A percentile compares a stretch with the other conserved stretches of the same genome.
Conservation (phyloP, 1,140 invertebrate genomes). For the Sarcophaga bullata region DNA sequence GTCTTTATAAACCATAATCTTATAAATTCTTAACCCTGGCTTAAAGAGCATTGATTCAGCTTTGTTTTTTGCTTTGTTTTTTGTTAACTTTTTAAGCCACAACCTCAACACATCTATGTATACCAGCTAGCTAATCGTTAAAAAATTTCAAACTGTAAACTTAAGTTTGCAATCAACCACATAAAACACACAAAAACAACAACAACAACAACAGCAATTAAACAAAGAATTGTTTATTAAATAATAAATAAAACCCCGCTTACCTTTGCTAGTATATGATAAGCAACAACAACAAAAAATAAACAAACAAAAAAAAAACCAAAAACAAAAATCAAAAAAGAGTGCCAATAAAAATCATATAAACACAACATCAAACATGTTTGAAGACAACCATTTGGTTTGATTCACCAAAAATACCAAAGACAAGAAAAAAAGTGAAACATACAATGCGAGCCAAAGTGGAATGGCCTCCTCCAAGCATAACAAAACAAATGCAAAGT, state of each 20-base stretch:
- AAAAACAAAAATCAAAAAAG: not conserved
- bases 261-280: not conserved
- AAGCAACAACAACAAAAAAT: no score
- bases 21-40: no score
- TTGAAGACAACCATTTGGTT: not conserved
- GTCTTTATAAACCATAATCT: no score
- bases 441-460: constrained; percentile 25
- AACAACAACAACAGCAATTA: not conserved
- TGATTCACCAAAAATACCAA: not conserved
- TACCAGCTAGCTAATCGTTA: not conserved
- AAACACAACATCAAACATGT: constrained; percentile 34
- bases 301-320: not conserved
- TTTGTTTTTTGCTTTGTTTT: no score
- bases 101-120: not conserved
- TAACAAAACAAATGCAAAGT: not conserved
- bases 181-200: not conserved
- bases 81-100: not conserved
- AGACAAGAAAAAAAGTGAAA: not conserved
- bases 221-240: constrained; percentile 32
- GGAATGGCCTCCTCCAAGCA: constrained; percentile 1
- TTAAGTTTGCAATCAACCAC: not conserved
- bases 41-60: no score
- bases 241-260: not conserved
- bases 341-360: constrained; percentile 11
- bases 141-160: not conserved